phyloP scores from a whole-genome alignment of 2,113 vertebrate genomes.

The Tachysurus vachellii region DNA sequence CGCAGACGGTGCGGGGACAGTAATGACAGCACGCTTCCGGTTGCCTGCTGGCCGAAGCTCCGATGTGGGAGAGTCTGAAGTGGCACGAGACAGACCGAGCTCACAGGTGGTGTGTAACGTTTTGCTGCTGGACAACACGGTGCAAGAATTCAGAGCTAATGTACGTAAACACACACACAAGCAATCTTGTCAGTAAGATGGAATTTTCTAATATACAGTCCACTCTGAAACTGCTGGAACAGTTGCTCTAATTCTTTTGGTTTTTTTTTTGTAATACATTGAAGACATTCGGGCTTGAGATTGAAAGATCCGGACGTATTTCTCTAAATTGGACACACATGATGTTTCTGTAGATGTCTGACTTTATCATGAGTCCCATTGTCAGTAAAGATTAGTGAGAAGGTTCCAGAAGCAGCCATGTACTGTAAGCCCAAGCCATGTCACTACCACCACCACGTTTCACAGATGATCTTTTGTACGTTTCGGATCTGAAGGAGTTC shows the following conservation, averaged over 20 bases:
- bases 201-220: not conserved
- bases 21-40: conserved; percentile 99
- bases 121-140: conserved; percentile 94
- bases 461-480: not conserved
- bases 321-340: not conserved
- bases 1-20: conserved; percentile 76
- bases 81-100: conserved; percentile 97
- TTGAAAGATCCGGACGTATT: not conserved
- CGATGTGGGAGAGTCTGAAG: conserved; percentile 98
- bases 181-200: not conserved
- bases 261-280: not conserved
- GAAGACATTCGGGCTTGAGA: not conserved
- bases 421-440: not conserved
- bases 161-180: conserved; percentile 75
- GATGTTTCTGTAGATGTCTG: not conserved
- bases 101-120: conserved; percentile 95
- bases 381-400: not conserved
- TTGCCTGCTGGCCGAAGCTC: conserved; percentile 99
- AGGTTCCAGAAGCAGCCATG: not conserved
- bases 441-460: not conserved
- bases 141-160: conserved; percentile 92
- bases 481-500: not conserved
- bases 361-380: not conserved
- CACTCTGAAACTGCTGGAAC: not conserved
- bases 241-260: not conserved